A percentile compares a stretch with the other conserved stretches of the same genome.
Evolutionary conservation across 2,888 invertebrate species (phyloP).

Genomic region (Koerneria pararmatus): DNA sequence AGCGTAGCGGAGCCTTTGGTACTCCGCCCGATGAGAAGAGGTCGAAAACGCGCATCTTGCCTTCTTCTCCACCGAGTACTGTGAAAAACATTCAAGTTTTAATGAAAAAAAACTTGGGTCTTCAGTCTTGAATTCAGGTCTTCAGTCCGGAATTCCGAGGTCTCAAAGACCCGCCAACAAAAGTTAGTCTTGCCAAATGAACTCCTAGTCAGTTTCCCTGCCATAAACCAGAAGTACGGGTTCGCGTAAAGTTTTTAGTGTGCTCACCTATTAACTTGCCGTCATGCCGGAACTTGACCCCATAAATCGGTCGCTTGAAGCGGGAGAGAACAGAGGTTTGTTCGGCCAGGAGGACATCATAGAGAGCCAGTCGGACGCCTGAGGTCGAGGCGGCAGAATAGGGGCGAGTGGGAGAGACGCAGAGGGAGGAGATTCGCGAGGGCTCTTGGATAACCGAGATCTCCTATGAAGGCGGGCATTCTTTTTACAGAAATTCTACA

Average conservation of each 20-base stretch:
- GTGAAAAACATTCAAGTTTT: slow-evolving; percentile 1
- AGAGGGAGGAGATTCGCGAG: slow-evolving; percentile 83
- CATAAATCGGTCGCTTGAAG: slow-evolving; percentile 61
- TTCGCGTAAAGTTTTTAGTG: background rate
- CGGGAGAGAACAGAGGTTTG: slow-evolving; percentile 31
- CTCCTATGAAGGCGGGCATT: no score
- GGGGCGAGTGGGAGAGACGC: slow-evolving; percentile 83
- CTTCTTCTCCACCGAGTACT: slow-evolving; percentile 83
- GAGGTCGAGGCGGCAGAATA: slow-evolving; percentile 87
- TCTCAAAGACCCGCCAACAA: no score
- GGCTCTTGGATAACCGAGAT: no score
- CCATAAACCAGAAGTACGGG: background rate
- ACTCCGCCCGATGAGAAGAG: slow-evolving; percentile 46
- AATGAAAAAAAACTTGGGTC: slow-evolving; percentile 21
- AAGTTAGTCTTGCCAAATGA: background rate
- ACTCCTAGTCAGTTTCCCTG: background rate
- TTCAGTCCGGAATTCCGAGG: no score
- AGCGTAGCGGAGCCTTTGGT: slow-evolving; percentile 11
- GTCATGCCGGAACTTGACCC: slow-evolving; percentile 61
- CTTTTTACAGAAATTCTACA: no score
- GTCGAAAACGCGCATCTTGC: slow-evolving; percentile 81
- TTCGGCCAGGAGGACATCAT: slow-evolving; percentile 44
- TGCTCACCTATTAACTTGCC: slow-evolving; percentile 60
- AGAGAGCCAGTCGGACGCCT: slow-evolving; percentile 64
- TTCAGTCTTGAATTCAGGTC: background rate